Conservation (phyloP, 1,140 invertebrate species). For the Eufriesea mexicana region DNA sequence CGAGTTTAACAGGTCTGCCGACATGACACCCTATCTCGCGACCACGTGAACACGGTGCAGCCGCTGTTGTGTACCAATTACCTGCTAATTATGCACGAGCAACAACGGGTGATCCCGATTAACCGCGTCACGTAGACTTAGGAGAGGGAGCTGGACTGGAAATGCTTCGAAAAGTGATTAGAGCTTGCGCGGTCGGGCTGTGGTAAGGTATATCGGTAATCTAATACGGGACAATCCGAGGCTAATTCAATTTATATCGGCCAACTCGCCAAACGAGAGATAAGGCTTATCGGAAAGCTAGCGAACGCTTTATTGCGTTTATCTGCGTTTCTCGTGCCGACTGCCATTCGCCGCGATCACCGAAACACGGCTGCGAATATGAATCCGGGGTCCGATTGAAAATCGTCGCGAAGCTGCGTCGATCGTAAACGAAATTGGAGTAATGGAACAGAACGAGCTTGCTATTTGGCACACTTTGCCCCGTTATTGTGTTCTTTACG, state of each 20-base stretch:
- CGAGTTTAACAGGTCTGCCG: neutral
- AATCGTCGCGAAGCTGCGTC: neutral
- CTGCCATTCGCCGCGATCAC: neutral
- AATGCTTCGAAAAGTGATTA: slow-evolving; percentile 40
- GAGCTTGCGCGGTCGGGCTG: neutral
- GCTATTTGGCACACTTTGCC: too few species aligned
- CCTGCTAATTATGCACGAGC: slow-evolving; percentile 44
- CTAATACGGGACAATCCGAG: slow-evolving; percentile 35
- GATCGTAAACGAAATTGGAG: neutral
- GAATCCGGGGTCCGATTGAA: neutral
- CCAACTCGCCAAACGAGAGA: slow-evolving; percentile 16
- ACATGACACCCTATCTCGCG: slow-evolving; percentile 9
- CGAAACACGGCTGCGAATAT: neutral
- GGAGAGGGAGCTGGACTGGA: slow-evolving; percentile 11
- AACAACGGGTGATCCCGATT: slow-evolving; percentile 39
- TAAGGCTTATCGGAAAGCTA: slow-evolving; percentile 13
- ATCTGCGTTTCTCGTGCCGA: neutral
- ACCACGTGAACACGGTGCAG: neutral
- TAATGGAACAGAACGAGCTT: too few species aligned
- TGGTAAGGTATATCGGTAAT: slow-evolving; percentile 33
- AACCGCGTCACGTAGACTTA: slow-evolving; percentile 41
- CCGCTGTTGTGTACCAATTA: slow-evolving; percentile 29
- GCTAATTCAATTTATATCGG: slow-evolving; percentile 45
- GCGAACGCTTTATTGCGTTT: slow-evolving; percentile 13
- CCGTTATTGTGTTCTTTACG: too few species aligned